These are phyloP conservation scores for Cynodonichthys magdalenae DNA, from an alignment of 2,797 vertebrate genomes.

Conservation along the genomic window DNA sequence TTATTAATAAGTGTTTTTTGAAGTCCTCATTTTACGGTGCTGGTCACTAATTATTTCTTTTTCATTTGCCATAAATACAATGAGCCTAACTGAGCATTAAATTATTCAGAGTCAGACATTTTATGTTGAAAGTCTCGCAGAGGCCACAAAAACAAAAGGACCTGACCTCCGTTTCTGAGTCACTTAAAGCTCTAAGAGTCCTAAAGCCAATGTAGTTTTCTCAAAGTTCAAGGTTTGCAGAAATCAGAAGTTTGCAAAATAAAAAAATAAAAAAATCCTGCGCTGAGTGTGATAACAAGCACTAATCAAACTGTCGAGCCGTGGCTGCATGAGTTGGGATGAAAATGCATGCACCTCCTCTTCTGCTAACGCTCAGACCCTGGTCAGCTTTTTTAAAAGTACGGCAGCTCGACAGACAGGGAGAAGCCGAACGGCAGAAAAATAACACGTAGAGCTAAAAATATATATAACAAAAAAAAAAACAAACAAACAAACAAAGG, in stretches of 20 bases:
- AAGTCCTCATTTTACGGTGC: conserved; percentile 59
- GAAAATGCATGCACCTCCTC: conserved; percentile 70
- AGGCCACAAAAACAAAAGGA: conserved; percentile 32
- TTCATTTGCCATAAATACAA: conserved; percentile 71
- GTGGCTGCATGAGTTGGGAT: conserved; percentile 71
- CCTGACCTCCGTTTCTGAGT: conserved; percentile 51
- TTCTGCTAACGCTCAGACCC: conserved; percentile 54
- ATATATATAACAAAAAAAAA: conserved; percentile 5
- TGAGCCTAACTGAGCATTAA: conserved; percentile 72
- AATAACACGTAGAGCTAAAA: conserved; percentile 24
- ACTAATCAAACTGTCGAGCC: conserved; percentile 68
- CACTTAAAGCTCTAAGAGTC: conserved; percentile 45
- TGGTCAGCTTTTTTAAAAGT: conserved; percentile 38
- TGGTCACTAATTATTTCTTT: conserved; percentile 63
- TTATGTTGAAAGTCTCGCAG: conserved; percentile 59
- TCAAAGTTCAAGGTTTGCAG: conserved; percentile 22
- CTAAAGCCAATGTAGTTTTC: conserved; percentile 41
- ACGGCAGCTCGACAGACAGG: conserved; percentile 37
- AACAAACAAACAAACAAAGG: conserved; percentile 22
- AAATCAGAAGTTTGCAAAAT: conserved; percentile 35
- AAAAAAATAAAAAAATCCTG: conserved; percentile 8
- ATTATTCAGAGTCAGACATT: conserved; percentile 60
- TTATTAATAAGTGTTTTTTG: conserved; percentile 19
- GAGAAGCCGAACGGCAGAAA: conserved; percentile 30
- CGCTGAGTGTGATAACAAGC: conserved; percentile 63